A percentile compares a stretch with the other conserved stretches of the same genome.
Evolutionary conservation across 2,113 vertebrate genomes (phyloP).

Genomic region (Pavo muticus): DNA sequence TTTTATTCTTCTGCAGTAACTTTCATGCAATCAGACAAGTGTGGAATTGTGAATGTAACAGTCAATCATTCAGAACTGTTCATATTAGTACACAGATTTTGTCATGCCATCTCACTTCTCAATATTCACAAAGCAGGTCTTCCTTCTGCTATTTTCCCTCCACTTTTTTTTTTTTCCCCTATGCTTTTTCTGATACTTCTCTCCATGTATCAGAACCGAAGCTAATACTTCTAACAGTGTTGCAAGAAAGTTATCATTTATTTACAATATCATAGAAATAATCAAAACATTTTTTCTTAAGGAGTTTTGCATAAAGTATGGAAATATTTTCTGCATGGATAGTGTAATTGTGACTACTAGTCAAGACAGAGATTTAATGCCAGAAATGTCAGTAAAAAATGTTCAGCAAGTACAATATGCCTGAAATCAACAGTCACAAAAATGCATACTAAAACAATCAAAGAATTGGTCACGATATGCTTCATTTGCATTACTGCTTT

Average conservation of each 20-base stretch:
- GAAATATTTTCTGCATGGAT: background rate
- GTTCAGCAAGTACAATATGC: background rate
- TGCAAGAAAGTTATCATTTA: background rate
- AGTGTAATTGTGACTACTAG: background rate
- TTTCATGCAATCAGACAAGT: background rate
- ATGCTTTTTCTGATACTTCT: background rate
- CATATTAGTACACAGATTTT: background rate
- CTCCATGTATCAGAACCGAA: background rate
- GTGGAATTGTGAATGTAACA: background rate
- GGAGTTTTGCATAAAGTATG: background rate
- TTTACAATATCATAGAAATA: background rate
- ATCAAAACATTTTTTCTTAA: background rate
- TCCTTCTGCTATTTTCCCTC: background rate
- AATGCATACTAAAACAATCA: background rate
- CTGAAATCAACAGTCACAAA: background rate
- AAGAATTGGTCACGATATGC: accelerated
- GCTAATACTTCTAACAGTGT: background rate
- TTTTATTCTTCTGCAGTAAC: background rate
- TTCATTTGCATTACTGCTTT: background rate
- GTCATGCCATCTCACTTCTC: background rate
- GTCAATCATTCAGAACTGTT: background rate
- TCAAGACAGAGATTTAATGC: background rate
- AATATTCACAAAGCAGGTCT: background rate
- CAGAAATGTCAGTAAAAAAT: background rate
- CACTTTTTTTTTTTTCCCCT: background rate